Percentiles rank a stretch among this genome's conserved stretches.
These are phyloP conservation scores for Platycnemis pennipes DNA, from an alignment of 2,888 invertebrate species.

Conservation along the genomic window DNA sequence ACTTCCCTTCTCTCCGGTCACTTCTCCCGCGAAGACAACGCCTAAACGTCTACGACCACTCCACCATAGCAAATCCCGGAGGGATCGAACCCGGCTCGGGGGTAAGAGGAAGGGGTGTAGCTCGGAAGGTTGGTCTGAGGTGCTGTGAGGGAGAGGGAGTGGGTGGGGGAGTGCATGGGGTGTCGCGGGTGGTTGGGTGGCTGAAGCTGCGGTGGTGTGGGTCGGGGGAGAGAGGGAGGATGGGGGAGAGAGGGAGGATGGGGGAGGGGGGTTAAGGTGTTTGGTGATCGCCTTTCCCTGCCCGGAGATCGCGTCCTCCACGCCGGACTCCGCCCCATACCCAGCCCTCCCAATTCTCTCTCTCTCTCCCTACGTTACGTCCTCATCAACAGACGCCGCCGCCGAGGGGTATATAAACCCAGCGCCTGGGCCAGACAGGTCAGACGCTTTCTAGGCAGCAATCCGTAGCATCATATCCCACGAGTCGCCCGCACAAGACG, in stretches of 20 bases:
- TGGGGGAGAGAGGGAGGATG: neutral
- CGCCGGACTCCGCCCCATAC: constrained; percentile 22
- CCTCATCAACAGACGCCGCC: neutral
- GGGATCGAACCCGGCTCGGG: constrained; percentile 29
- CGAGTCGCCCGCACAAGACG: constrained; percentile 49
- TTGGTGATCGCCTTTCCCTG: constrained; percentile 64
- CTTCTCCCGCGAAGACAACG: neutral
- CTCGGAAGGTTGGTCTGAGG: constrained; percentile 34
- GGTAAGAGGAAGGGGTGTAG: neutral
- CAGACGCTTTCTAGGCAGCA: constrained; percentile 63
- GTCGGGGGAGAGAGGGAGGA: neutral
- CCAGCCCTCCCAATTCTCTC: constrained; percentile 21
- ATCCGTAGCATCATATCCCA: constrained; percentile 45
- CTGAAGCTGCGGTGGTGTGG: neutral
- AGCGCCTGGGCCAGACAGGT: constrained; percentile 42
- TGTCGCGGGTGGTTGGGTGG: constrained; percentile 38
- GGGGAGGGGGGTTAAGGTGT: neutral
- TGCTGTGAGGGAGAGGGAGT: neutral
- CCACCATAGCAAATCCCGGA: neutral
- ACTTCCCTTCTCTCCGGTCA: too few species aligned
- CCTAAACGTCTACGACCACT: constrained; percentile 6
- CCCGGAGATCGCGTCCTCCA: constrained; percentile 51
- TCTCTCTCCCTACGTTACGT: constrained; percentile 42
- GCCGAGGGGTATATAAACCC: constrained; percentile 47
- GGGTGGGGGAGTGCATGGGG: neutral